Base-by-base conservation (phyloP, 1,140 invertebrate genomes). In the Bombus impatiens region DNA sequence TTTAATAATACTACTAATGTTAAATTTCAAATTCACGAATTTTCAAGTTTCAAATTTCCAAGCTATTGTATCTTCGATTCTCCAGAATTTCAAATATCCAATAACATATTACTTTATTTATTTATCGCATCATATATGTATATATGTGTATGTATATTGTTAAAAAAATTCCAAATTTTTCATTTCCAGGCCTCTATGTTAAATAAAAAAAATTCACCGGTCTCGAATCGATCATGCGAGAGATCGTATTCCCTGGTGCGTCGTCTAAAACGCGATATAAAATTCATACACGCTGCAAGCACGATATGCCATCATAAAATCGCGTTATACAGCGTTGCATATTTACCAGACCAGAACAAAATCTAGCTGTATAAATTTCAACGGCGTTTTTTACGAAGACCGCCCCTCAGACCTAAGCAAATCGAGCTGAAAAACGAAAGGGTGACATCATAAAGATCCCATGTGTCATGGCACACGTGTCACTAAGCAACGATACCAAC, bases 401-500 rank as follows among this genome's bases (percentile, higher is more conserved):
- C 70, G n/a, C 37, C 85, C 77, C 78, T 81, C 78, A 62, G 86
- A 78, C 88, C 85, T 81, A 81, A 84, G 75, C 87, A 82, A 84
- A 79, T 78, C 67, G 5, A 32, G 70, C 62, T 78, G 84, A 83
- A 87, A 87, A 88, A 88, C 86, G 83, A 76, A 92, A 93, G 92
- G 93, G 91, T 93, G 92, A 93, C 91, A 91, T 81, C 89, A 83
- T 92, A 91, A 92, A 90, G 92, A 92, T 88, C 87, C 87, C 87
- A 85, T 80, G 85, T 89, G 91, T 94, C 93, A 92, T 89, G 90
- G 89, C 93, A 92, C 93, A 94, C 93, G 93, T 94, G 94, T 94
- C 93, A 87, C 84, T 79, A 87, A 70, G 42, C 47, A 32, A 68
- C 35, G 40, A 74, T 88, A 72, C 65, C 68, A 70, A 78, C 42